phyloP scores from a whole-genome alignment of 64 coral and sea anemone genomes.

The Montipora capricornis region DNA sequence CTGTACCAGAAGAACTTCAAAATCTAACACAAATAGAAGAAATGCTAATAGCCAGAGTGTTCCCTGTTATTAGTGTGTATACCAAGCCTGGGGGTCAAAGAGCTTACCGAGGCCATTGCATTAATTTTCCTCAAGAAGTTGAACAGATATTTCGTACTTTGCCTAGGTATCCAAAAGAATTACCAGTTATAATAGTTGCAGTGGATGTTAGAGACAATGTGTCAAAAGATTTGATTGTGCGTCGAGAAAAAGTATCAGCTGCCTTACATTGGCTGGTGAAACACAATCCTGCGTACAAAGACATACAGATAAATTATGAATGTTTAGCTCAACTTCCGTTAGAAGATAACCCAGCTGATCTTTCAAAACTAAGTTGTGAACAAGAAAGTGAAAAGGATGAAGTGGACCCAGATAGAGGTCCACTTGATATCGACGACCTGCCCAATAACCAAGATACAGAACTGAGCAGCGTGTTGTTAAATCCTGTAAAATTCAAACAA shows the following conservation, averaged over 20 bases:
- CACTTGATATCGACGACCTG: neutral
- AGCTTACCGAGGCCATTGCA: constrained; percentile 1
- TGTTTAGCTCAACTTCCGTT: neutral
- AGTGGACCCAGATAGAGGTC: neutral
- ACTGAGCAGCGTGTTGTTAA: neutral
- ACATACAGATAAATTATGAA: neutral
- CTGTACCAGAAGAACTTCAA: constrained; percentile 55
- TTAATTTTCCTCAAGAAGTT: constrained; percentile 4
- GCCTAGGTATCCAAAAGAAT: constrained; percentile 3
- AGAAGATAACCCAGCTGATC: neutral
- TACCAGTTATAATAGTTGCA: neutral
- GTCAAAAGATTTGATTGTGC: too few species aligned
- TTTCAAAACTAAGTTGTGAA: neutral
- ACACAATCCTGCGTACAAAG: too few species aligned
- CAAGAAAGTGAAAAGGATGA: neutral
- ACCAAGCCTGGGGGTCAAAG: neutral
- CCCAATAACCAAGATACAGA: too few species aligned
- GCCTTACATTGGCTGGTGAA: too few species aligned
- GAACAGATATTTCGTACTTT: neutral
- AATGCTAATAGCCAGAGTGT: too few species aligned
- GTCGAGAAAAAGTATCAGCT: too few species aligned
- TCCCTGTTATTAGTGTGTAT: too few species aligned
- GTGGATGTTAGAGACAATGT: too few species aligned
- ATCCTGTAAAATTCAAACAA: neutral
- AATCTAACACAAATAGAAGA: constrained; percentile 29